These are phyloP conservation scores for Sebastes elongatus DNA, from an alignment of 2,797 vertebrate species.

Conservation along the genomic window DNA sequence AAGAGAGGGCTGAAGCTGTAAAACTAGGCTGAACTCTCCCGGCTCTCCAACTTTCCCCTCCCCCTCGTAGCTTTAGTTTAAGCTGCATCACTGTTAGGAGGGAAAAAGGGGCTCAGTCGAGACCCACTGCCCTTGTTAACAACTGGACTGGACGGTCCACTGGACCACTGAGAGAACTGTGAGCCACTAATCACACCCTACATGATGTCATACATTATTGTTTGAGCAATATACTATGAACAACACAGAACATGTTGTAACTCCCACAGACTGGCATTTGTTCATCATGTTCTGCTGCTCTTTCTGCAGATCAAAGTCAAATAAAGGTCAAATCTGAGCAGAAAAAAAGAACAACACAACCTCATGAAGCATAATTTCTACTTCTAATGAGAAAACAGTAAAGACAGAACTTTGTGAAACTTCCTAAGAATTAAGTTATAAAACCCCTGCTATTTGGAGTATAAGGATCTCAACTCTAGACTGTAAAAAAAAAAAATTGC, in stretches of 20 bases:
- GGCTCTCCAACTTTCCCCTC: slow-evolving; percentile 30
- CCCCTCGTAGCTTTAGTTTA: slow-evolving; percentile 36
- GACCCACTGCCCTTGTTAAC: slow-evolving; percentile 59
- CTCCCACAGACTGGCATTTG: background rate
- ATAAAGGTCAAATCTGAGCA: slow-evolving; percentile 9
- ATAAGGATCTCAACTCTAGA: background rate
- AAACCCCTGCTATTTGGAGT: background rate
- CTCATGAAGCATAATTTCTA: background rate
- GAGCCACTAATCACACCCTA: slow-evolving; percentile 12
- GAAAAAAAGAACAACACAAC: background rate
- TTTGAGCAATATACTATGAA: background rate
- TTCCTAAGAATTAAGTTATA: background rate
- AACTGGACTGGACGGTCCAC: slow-evolving; percentile 51
- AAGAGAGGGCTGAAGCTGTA: slow-evolving; percentile 55
- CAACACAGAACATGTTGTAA: background rate
- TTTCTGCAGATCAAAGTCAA: slow-evolving; percentile 14
- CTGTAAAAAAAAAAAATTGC: background rate
- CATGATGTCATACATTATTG: background rate
- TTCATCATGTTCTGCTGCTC: slow-evolving; percentile 1
- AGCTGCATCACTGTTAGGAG: slow-evolving; percentile 19
- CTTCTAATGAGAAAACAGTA: background rate
- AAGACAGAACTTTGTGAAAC: background rate
- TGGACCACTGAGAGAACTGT: slow-evolving; percentile 20
- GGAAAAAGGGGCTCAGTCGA: background rate
- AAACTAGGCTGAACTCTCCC: slow-evolving; percentile 66